Evolutionary conservation across 2,113 vertebrate genomes (phyloP).

Genomic region (Pycnonotus jocosus): DNA sequence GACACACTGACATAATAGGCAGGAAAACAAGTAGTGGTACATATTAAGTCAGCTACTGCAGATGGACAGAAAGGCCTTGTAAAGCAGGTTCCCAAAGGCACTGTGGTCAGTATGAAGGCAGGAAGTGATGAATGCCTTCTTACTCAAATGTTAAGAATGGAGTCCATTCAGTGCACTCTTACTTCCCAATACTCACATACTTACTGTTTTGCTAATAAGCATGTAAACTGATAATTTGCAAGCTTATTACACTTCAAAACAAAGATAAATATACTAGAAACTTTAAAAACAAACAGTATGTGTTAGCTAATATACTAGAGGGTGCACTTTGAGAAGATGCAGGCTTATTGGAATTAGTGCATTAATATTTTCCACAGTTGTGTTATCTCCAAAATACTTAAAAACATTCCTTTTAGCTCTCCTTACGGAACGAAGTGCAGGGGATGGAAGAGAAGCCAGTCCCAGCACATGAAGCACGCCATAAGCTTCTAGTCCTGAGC

Average conservation of each 20-base stretch:
- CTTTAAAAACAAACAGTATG: background rate
- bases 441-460: background rate
- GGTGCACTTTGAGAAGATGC: background rate
- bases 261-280: background rate
- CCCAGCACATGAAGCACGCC: background rate
- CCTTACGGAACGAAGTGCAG: background rate
- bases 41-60: background rate
- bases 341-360: background rate
- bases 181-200: background rate
- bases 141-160: background rate
- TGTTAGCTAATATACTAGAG: background rate
- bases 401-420: background rate
- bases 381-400: background rate
- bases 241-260: background rate
- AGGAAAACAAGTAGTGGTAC: background rate
- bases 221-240: background rate
- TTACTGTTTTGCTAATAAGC: background rate
- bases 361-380: background rate
- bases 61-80: background rate
- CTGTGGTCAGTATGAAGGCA: background rate
- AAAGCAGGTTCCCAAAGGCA: fast-evolving
- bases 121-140: background rate
- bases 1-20: background rate
- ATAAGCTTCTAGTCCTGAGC: background rate
- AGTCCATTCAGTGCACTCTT: background rate